A percentile compares a stretch with the other conserved stretches of the same genome.
Evolutionary conservation across 2,888 invertebrate genomes (phyloP).

Genomic region (Tridacna crocea): DNA sequence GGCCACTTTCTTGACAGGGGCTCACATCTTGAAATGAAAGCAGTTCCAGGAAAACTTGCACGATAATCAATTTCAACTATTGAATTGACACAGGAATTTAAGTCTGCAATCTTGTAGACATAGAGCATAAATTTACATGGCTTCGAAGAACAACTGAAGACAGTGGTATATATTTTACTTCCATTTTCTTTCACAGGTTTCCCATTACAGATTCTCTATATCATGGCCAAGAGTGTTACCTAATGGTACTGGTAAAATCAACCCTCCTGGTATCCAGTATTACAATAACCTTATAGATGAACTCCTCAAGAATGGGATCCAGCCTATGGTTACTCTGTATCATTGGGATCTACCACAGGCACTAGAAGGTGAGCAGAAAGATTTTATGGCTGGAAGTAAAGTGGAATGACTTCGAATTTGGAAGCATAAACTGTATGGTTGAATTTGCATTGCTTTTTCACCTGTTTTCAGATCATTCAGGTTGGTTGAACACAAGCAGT

Average conservation of each 20-base stretch:
- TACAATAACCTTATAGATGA: slow-evolving; percentile 91
- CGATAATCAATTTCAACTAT: too few species aligned
- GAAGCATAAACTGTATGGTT: too few species aligned
- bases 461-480: slow-evolving; percentile 80
- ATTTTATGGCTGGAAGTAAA: neutral
- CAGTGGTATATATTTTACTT: neutral
- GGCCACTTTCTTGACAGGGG: too few species aligned
- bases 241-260: slow-evolving; percentile 85
- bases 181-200: slow-evolving; percentile 53
- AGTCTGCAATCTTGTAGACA: too few species aligned
- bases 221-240: slow-evolving; percentile 92
- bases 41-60: too few species aligned
- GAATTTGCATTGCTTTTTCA: too few species aligned
- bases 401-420: too few species aligned
- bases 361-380: slow-evolving; percentile 60
- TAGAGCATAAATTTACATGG: too few species aligned
- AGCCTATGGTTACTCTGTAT: slow-evolving; percentile 87
- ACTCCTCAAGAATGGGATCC: slow-evolving; percentile 87
- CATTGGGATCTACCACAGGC: slow-evolving; percentile 84
- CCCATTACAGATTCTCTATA: slow-evolving; percentile 83
- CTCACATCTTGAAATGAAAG: too few species aligned
- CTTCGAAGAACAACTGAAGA: too few species aligned
- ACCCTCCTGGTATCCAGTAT: slow-evolving; percentile 89
- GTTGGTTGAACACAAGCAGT: slow-evolving; percentile 79
- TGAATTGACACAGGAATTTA: too few species aligned